A percentile compares a stretch with the other conserved stretches of the same genome.
These are phyloP conservation scores for Engystomops pustulosus DNA, from an alignment of 2,113 vertebrate genomes.

Conservation along the genomic window DNA sequence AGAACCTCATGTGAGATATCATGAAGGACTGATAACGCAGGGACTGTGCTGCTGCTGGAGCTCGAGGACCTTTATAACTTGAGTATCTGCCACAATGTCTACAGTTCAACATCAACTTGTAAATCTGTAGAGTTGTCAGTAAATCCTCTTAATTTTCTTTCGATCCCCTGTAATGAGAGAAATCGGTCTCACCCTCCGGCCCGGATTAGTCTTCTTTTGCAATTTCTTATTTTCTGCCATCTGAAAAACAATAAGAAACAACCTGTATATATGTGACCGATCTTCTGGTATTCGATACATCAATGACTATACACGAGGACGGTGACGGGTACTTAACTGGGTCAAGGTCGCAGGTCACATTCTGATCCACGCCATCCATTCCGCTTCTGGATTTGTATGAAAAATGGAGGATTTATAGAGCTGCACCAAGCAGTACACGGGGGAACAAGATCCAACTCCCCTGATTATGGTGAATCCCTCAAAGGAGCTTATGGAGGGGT, in stretches of 20 bases:
- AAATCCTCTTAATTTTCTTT: neutral
- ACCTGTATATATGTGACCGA: neutral
- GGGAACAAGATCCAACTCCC: conserved; percentile 1
- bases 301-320: neutral
- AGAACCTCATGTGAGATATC: too few species aligned
- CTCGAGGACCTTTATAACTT: too few species aligned
- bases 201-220: conserved; percentile 26
- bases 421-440: neutral
- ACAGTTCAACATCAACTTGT: too few species aligned
- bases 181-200: conserved; percentile 45
- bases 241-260: conserved; percentile 26
- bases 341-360: conserved; percentile 25
- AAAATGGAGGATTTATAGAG: conserved; percentile 11
- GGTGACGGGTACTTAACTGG: conserved; percentile 33
- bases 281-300: neutral
- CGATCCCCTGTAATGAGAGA: conserved; percentile 3
- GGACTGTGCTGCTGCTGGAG: too few species aligned
- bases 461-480: neutral
- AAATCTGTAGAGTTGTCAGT: neutral
- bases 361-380: conserved; percentile 53
- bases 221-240: conserved; percentile 41
- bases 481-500: conserved; percentile 42
- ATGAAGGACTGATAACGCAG: too few species aligned
- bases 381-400: conserved; percentile 46
- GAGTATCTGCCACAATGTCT: too few species aligned